Percentiles rank a stretch among this genome's conserved stretches.
Evolutionary conservation across 2,888 invertebrate species (phyloP).

Genomic region (Xylocampa areola): DNA sequence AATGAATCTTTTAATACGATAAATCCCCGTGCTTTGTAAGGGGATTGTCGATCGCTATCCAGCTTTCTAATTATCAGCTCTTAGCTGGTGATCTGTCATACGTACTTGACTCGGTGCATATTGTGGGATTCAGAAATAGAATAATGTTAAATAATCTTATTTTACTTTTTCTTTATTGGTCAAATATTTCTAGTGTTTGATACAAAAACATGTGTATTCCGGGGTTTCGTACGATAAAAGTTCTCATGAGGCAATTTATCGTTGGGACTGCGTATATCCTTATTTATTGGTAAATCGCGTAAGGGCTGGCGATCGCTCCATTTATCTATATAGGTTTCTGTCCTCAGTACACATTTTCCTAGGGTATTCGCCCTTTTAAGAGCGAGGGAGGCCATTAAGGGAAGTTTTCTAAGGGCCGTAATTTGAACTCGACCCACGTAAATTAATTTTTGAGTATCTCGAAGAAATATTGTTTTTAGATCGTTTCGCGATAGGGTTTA

Average conservation of each 20-base stretch:
- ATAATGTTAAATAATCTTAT: background rate
- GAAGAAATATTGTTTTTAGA: constrained; percentile 51
- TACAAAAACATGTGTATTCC: constrained; percentile 49
- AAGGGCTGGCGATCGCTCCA: constrained; percentile 56
- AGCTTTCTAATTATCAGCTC: too few species aligned
- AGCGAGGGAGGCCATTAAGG: constrained; percentile 27
- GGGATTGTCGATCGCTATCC: too few species aligned
- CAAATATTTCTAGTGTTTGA: constrained; percentile 22
- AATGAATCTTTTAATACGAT: too few species aligned
- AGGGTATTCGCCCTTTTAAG: constrained; percentile 17
- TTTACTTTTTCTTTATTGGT: constrained; percentile 18
- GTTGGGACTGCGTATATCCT: constrained; percentile 57
- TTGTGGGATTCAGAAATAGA: too few species aligned
- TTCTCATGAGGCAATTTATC: constrained; percentile 61
- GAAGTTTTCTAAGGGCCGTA: constrained; percentile 35
- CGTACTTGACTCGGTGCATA: too few species aligned
- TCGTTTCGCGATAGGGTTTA: constrained; percentile 37
- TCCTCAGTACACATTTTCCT: constrained; percentile 37
- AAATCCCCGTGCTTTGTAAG: too few species aligned
- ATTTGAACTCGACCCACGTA: constrained; percentile 29
- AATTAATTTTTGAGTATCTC: constrained; percentile 49
- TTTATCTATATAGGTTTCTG: constrained; percentile 53
- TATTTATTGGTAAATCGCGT: constrained; percentile 63
- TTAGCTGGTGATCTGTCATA: too few species aligned
- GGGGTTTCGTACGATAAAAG: constrained; percentile 51